Conservation (phyloP, 2,888 invertebrate genomes). For the Eucera pruinosa region DNA sequence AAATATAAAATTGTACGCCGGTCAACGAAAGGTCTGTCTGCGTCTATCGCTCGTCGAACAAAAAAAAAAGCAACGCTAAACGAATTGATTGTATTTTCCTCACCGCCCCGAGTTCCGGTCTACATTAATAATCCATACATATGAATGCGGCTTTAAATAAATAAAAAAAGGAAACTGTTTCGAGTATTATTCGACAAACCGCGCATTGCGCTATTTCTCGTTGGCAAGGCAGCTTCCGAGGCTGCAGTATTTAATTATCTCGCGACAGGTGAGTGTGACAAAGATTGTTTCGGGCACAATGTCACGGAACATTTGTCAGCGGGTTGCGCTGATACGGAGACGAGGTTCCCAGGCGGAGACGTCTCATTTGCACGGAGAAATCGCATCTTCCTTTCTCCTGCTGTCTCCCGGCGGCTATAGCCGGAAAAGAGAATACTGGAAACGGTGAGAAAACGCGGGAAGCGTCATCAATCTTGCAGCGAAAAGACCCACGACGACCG, state of each 20-base stretch:
- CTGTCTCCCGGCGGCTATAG: constrained; percentile 30
- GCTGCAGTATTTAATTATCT: constrained; percentile 30
- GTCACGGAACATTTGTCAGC: constrained; percentile 71
- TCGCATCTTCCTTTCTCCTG: constrained; percentile 57
- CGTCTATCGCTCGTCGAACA: too few relatives aligned
- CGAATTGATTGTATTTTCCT: too few relatives aligned
- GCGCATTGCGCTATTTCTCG: not conserved
- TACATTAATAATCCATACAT: too few relatives aligned
- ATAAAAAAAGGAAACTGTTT: too few relatives aligned
- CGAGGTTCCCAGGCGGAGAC: constrained; percentile 62
- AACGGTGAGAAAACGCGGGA: constrained; percentile 54
- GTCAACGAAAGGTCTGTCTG: too few relatives aligned
- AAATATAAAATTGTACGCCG: too few relatives aligned
- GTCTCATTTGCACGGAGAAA: constrained; percentile 70
- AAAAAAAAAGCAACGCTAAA: too few relatives aligned
- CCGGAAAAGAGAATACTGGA: constrained; percentile 52
- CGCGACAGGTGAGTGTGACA: constrained; percentile 35
- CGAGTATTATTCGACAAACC: too few relatives aligned
- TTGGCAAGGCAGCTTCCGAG: not conserved
- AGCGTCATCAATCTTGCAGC: constrained; percentile 82
- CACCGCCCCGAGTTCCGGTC: too few relatives aligned
- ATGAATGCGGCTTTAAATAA: too few relatives aligned
- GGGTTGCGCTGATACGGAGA: constrained; percentile 40
- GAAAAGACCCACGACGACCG: constrained; percentile 75
- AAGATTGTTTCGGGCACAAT: constrained; percentile 57